Conservation (phyloP, 2,888 invertebrate species). For the Catocala sponsa region DNA sequence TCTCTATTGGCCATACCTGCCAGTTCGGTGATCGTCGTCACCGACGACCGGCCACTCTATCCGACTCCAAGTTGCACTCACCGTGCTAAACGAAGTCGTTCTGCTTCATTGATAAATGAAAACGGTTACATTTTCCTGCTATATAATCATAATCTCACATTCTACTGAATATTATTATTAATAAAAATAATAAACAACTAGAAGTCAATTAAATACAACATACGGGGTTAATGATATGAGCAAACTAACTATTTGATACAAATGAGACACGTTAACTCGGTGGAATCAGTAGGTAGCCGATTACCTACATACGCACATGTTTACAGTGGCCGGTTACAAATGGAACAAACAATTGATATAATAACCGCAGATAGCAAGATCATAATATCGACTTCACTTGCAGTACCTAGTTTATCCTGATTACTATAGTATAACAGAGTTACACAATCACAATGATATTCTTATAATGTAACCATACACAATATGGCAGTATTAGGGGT, state of each 20-base stretch:
- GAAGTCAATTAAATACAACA: no score
- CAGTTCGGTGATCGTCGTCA: conserved; percentile 37
- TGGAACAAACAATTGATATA: conserved; percentile 23
- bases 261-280: background rate
- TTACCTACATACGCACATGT: conserved; percentile 17
- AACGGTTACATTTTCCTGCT: background rate
- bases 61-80: conserved; percentile 8
- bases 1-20: conserved; percentile 70
- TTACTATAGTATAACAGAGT: conserved; percentile 13
- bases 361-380: conserved; percentile 17
- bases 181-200: no score
- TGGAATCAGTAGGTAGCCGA: background rate
- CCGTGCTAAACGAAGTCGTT: background rate
- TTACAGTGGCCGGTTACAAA: conserved; percentile 22
- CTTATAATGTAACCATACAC: background rate
- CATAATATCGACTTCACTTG: conserved; percentile 22
- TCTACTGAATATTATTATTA: background rate
- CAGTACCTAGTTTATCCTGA: conserved; percentile 5
- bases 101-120: background rate
- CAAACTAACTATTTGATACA: background rate
- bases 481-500: no score
- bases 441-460: background rate
- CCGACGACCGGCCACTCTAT: conserved; percentile 15
- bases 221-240: no score
- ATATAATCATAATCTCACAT: background rate